These are phyloP conservation scores for Ischnura elegans DNA, from an alignment of 2,888 invertebrate species.

Conservation along the genomic window DNA sequence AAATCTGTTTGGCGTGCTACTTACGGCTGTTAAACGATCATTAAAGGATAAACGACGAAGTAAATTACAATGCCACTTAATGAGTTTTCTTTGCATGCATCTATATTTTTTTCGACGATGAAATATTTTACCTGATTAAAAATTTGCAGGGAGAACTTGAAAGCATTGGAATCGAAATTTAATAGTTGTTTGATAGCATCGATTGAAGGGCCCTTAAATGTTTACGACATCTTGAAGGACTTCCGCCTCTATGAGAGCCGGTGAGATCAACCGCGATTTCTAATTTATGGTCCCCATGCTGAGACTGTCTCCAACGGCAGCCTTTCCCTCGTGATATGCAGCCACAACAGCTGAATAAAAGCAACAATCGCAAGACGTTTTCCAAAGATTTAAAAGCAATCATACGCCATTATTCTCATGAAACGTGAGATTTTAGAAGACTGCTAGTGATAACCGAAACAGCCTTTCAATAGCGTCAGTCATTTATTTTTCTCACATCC, in stretches of 20 bases:
- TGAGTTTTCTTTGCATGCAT: too few relatives aligned
- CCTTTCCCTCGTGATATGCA: background rate
- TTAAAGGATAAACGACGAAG: background rate
- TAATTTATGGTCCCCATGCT: background rate
- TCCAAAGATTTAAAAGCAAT: background rate
- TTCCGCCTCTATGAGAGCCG: constrained; percentile 9
- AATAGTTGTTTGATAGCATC: background rate
- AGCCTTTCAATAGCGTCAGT: too few relatives aligned
- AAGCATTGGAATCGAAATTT: background rate
- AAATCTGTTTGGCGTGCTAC: background rate
- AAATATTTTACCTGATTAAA: background rate
- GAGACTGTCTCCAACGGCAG: background rate
- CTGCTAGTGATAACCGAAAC: too few relatives aligned
- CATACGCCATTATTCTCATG: background rate
- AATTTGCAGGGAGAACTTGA: background rate
- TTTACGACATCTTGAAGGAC: background rate
- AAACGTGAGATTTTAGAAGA: background rate
- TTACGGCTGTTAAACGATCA: background rate
- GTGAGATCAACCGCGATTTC: background rate
- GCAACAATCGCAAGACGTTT: background rate
- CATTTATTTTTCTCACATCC: background rate
- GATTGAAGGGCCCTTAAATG: background rate
- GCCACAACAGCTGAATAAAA: background rate
- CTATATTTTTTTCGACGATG: background rate
- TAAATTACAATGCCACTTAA: background rate